phyloP scores from a whole-genome alignment of 2,113 vertebrate genomes.

The Ifrita kowaldi region DNA sequence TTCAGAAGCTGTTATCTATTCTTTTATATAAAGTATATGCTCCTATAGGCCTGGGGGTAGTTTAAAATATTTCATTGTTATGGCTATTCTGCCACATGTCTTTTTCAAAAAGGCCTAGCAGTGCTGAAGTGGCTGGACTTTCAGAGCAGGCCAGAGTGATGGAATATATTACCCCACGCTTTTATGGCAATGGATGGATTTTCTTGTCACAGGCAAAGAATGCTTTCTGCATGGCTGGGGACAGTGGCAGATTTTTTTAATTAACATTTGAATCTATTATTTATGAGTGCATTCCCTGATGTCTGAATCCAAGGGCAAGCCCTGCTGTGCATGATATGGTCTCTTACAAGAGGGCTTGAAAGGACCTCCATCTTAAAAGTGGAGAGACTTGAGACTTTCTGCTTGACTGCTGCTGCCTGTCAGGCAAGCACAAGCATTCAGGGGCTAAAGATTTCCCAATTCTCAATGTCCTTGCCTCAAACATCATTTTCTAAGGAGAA shows the following conservation, averaged over 20 bases:
- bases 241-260: conserved; percentile 4
- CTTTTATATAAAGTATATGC: background rate
- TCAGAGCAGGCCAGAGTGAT: background rate
- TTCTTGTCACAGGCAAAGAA: background rate
- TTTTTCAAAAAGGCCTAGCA: background rate
- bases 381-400: background rate
- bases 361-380: background rate
- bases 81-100: background rate
- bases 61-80: background rate
- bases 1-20: background rate
- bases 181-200: background rate
- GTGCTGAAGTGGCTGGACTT: background rate
- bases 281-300: conserved; percentile 14
- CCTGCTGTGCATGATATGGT: background rate
- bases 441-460: background rate
- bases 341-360: background rate
- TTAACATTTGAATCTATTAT: conserved; percentile 42
- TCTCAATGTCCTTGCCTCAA: background rate
- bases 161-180: background rate
- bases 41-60: background rate
- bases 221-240: background rate
- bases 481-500: background rate
- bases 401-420: background rate
- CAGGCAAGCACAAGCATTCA: background rate
- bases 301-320: background rate